A percentile compares a stretch with the other conserved stretches of the same genome.
Evolutionary conservation across 2,113 vertebrate species (phyloP).

Genomic region (Physeter macrocephalus): DNA sequence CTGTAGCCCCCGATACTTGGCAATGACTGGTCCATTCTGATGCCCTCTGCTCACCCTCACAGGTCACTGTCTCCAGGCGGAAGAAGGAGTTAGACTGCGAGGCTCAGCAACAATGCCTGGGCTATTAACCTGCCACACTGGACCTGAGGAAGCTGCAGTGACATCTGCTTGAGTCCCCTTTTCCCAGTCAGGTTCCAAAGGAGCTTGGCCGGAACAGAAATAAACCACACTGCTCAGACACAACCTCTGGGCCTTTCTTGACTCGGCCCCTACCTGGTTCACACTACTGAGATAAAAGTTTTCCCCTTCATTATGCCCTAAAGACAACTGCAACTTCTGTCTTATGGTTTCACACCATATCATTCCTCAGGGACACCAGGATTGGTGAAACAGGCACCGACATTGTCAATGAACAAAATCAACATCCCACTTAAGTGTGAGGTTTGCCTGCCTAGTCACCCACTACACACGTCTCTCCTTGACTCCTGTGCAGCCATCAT

Average conservation of each 20-base stretch:
- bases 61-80: not conserved
- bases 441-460: not conserved
- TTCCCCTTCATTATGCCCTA: accelerated
- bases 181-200: not conserved
- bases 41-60: not conserved
- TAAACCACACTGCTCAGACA: not conserved
- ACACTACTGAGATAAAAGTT: not conserved
- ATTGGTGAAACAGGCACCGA: not conserved
- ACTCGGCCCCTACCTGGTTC: not conserved
- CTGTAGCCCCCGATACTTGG: accelerated
- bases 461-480: not conserved
- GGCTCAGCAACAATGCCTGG: not conserved
- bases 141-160: not conserved
- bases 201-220: not conserved
- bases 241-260: not conserved
- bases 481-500: not conserved
- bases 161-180: not conserved
- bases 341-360: not conserved
- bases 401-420: not conserved
- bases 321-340: not conserved
- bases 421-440: too few species aligned
- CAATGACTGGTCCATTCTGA: not conserved
- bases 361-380: not conserved
- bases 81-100: conserved; percentile 39
- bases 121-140: conserved; percentile 34